These are phyloP conservation scores for Agrypnia vestita DNA, from an alignment of 1,140 invertebrate genomes.

Conservation along the genomic window DNA sequence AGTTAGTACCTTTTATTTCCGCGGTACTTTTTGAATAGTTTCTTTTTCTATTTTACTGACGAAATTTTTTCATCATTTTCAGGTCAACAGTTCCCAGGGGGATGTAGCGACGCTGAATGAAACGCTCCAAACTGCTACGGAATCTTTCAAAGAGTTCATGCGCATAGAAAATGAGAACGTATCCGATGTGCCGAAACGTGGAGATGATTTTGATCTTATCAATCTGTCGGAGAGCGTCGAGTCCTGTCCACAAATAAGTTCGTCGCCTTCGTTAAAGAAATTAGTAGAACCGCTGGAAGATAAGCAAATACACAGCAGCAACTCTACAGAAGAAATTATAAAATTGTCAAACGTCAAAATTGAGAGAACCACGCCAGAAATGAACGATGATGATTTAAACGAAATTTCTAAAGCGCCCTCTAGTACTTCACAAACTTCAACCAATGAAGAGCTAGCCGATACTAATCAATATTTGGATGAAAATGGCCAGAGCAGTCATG, in stretches of 20 bases:
- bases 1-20: too few species aligned
- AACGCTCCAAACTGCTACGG: constrained; percentile 21
- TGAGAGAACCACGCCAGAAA: not conserved
- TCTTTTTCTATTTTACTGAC: not conserved
- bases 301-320: not conserved
- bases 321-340: not conserved
- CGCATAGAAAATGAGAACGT: not conserved
- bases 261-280: not conserved
- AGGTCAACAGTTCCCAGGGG: constrained; percentile 41
- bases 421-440: not conserved
- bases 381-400: not conserved
- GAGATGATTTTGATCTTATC: constrained; percentile 13
- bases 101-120: constrained; percentile 38
- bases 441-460: not conserved
- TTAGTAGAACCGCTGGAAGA: constrained; percentile 2
- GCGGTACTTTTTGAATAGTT: too few species aligned
- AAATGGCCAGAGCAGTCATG: constrained; percentile 16
- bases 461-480: not conserved
- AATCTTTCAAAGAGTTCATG: constrained; percentile 37
- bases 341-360: not conserved
- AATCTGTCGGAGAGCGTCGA: constrained; percentile 2
- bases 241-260: constrained; percentile 10
- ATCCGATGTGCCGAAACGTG: not conserved
- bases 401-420: not conserved
- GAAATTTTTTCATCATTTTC: not conserved